Percentiles rank a stretch among this genome's conserved stretches.
Evolutionary conservation across 1,140 invertebrate genomes (phyloP).

Genomic region (Odontomachus brunneus): DNA sequence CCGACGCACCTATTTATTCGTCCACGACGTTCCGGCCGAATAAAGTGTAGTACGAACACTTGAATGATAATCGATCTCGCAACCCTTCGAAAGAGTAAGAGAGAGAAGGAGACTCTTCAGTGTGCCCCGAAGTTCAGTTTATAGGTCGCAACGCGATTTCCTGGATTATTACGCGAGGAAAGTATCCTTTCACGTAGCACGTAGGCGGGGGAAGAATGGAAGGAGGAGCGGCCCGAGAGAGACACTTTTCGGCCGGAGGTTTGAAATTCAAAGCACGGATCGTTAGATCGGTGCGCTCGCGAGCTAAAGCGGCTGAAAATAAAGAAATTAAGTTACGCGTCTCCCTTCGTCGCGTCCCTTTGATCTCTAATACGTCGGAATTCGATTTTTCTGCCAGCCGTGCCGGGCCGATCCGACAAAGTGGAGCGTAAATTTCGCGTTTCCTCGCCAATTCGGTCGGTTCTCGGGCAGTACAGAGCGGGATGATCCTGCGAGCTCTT

Average conservation of each 20-base stretch:
- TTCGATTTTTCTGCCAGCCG: constrained; percentile 52
- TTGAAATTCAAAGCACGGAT: constrained; percentile 50
- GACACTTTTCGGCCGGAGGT: constrained; percentile 2
- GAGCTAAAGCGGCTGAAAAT: constrained; percentile 53
- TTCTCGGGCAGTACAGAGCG: constrained; percentile 1
- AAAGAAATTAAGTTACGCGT: constrained; percentile 57
- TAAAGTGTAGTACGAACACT: too few relatives aligned
- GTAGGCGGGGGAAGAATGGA: background rate
- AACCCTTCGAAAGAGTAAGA: too few relatives aligned
- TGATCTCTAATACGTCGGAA: constrained; percentile 51
- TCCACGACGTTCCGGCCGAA: background rate
- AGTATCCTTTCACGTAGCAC: background rate
- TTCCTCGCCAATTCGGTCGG: constrained; percentile 30
- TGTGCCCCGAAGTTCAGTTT: too few relatives aligned
- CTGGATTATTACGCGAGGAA: background rate
- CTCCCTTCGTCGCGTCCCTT: constrained; percentile 41
- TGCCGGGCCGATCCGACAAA: constrained; percentile 39
- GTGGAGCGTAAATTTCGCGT: constrained; percentile 58
- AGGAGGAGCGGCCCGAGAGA: background rate
- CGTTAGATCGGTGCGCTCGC: constrained; percentile 37
- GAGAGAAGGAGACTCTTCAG: too few relatives aligned
- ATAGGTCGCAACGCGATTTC: background rate
- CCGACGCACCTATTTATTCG: background rate
- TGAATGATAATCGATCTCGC: too few relatives aligned
- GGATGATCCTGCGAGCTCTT: constrained; percentile 7